Evolutionary conservation across 2,888 invertebrate genomes (phyloP).

Genomic region (Stomorhina lunata): DNA sequence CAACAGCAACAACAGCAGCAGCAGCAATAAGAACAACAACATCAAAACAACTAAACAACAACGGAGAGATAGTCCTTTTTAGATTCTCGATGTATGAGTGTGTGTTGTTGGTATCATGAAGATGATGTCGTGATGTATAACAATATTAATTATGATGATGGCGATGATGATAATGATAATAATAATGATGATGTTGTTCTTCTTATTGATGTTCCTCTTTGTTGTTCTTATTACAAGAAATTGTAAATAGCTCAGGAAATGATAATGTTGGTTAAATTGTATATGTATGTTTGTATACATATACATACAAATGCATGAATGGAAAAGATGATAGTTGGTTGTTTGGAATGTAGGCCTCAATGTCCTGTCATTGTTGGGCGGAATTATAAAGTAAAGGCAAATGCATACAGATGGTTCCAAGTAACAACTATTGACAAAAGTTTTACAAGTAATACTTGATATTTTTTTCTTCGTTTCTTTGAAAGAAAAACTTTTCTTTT

Average conservation of each 20-base stretch:
- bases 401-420: background rate
- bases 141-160: constrained; percentile 40
- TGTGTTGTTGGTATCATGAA: constrained; percentile 4
- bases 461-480: background rate
- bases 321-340: background rate
- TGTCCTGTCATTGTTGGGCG: background rate
- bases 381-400: background rate
- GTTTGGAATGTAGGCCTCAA: too few species aligned
- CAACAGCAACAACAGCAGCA: background rate
- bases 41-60: background rate
- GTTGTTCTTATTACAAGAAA: constrained; percentile 46
- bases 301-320: background rate
- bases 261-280: constrained; percentile 56
- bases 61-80: constrained; percentile 11
- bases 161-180: background rate
- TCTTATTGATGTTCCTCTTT: constrained; percentile 51
- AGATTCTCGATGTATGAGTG: constrained; percentile 10
- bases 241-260: constrained; percentile 54
- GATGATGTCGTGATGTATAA: background rate
- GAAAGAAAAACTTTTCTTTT: constrained; percentile 4
- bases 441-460: constrained; percentile 39
- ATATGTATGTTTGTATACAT: background rate
- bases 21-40: background rate
- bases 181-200: constrained; percentile 6
- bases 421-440: constrained; percentile 25